These are phyloP conservation scores for Tetrax tetrax DNA, from an alignment of 2,113 vertebrate genomes.

Conservation along the genomic window DNA sequence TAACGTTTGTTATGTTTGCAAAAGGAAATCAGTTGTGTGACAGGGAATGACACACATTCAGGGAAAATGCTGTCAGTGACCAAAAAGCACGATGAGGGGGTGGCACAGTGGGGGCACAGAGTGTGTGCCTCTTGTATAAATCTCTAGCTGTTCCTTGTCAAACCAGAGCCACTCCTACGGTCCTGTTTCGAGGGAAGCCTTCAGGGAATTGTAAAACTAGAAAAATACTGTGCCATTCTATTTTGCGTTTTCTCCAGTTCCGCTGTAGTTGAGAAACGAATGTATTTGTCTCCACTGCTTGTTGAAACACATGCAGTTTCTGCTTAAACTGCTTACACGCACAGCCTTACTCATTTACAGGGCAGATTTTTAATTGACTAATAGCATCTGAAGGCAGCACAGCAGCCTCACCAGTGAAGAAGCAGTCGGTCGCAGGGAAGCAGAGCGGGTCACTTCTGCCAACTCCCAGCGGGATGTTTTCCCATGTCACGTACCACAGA, in stretches of 20 bases:
- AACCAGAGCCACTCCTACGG: accelerated
- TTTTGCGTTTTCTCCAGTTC: not conserved
- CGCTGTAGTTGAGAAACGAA: not conserved
- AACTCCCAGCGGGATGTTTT: accelerated
- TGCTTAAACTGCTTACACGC: not conserved
- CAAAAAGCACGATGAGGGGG: not conserved
- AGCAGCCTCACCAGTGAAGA: not conserved
- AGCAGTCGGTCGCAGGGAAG: not conserved
- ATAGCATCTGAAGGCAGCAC: not conserved
- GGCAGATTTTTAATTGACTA: not conserved
- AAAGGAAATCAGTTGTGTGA: not conserved
- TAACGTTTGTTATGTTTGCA: accelerated
- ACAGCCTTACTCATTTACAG: not conserved
- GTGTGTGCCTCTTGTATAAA: not conserved
- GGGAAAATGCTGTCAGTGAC: not conserved
- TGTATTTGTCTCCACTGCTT: not conserved
- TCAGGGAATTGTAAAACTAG: not conserved
- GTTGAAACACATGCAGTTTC: not conserved
- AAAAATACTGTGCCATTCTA: not conserved
- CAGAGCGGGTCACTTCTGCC: not conserved
- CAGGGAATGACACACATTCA: not conserved
- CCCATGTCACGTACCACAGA: not conserved
- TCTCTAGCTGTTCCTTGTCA: not conserved
- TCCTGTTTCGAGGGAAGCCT: not conserved
- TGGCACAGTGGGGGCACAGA: not conserved